Conservation (phyloP, 2,888 invertebrate genomes). For the Tineola bisselliella region DNA sequence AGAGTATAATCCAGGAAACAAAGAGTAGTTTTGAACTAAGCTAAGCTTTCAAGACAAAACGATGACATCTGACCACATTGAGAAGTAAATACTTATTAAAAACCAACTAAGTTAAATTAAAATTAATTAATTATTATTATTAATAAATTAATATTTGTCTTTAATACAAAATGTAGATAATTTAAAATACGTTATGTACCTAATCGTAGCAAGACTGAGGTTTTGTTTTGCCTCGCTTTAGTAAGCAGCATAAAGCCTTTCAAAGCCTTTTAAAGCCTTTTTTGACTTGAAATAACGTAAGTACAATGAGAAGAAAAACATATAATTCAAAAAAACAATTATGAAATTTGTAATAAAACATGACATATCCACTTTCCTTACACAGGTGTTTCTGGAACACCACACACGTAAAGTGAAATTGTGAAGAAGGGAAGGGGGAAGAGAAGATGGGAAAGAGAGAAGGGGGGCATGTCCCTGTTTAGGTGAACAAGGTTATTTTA, state of each 20-base stretch:
- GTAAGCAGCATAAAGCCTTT: too few species aligned
- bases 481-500: background rate
- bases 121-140: too few species aligned
- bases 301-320: too few species aligned
- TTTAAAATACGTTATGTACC: too few species aligned
- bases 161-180: too few species aligned
- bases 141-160: too few species aligned
- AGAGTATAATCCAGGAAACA: background rate
- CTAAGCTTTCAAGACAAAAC: background rate
- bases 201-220: too few species aligned
- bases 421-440: conserved; percentile 18
- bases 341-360: background rate
- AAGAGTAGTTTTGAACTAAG: background rate
- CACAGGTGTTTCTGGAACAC: background rate
- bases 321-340: too few species aligned
- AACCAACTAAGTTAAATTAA: background rate
- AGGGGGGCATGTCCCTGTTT: conserved; percentile 15
- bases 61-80: conserved; percentile 6
- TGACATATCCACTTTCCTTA: background rate
- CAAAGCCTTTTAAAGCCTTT: too few species aligned
- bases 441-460: background rate
- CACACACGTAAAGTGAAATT: conserved; percentile 23
- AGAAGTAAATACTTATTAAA: background rate
- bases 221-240: too few species aligned
- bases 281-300: too few species aligned